Conservation (phyloP, 2,113 vertebrate genomes). For the Toxotes chatareus region DNA sequence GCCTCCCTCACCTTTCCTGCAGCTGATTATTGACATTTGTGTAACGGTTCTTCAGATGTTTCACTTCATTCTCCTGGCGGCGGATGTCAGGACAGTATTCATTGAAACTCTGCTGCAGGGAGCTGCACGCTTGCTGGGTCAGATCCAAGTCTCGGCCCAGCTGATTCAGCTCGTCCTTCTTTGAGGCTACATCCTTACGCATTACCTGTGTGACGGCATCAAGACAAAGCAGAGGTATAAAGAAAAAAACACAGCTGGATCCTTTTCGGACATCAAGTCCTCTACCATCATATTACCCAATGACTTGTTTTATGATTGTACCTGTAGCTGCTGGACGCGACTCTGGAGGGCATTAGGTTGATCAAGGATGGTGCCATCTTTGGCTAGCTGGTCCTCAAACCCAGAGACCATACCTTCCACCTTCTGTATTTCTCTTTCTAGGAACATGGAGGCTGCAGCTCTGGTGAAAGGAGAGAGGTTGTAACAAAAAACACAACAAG, state of each 20-base stretch:
- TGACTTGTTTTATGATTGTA: slow-evolving; percentile 55
- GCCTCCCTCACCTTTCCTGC: slow-evolving; percentile 86
- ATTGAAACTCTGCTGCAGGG: slow-evolving; percentile 88
- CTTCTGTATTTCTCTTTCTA: slow-evolving; percentile 89
- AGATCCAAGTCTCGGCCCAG: slow-evolving; percentile 89
- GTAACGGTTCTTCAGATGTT: slow-evolving; percentile 90
- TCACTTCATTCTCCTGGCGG: slow-evolving; percentile 88
- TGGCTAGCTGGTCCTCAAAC: slow-evolving; percentile 86
- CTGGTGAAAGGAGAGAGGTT: slow-evolving; percentile 72
- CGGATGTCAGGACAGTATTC: slow-evolving; percentile 93
- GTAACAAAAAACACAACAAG: not conserved
- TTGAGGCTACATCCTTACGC: slow-evolving; percentile 81
- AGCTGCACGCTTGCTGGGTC: slow-evolving; percentile 84
- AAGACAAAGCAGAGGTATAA: not conserved
- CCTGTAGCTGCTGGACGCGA: slow-evolving; percentile 87
- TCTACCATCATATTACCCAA: not conserved
- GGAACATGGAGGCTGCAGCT: slow-evolving; percentile 87
- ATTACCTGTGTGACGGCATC: slow-evolving; percentile 77
- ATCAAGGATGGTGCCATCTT: slow-evolving; percentile 85
- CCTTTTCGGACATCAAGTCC: not conserved
- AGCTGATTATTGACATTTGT: slow-evolving; percentile 87
- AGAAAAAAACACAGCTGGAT: not conserved
- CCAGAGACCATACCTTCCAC: slow-evolving; percentile 83
- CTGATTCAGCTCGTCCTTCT: slow-evolving; percentile 87
- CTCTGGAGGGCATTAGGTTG: slow-evolving; percentile 82